Conservation (phyloP, 2,113 vertebrate genomes). For the Sylvicapra grimmia region DNA sequence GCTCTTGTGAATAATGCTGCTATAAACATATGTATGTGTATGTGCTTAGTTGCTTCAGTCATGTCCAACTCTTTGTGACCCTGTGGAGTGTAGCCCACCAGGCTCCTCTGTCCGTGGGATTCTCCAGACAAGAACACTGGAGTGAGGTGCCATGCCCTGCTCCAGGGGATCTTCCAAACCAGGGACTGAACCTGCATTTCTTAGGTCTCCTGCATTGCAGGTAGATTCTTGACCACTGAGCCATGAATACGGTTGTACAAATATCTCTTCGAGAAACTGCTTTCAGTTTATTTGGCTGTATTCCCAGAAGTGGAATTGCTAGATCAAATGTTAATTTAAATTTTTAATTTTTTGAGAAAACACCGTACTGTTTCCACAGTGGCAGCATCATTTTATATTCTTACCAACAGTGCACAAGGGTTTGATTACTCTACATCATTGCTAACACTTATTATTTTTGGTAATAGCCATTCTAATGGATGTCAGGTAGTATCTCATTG, state of each 20-base stretch:
- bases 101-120: background rate
- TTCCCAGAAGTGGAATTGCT: background rate
- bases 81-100: background rate
- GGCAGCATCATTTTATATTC: background rate
- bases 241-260: background rate
- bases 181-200: background rate
- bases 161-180: background rate
- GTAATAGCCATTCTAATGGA: background rate
- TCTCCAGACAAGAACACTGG: background rate
- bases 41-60: rapidly evolving
- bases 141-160: background rate
- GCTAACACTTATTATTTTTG: background rate
- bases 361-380: background rate
- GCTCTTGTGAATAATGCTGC: background rate
- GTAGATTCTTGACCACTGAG: background rate
- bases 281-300: background rate
- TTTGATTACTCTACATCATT: background rate
- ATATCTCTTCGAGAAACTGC: background rate
- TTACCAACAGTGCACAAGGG: background rate
- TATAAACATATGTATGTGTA: background rate
- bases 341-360: background rate
- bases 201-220: background rate
- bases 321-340: background rate
- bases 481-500: background rate
- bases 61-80: background rate